Evolutionary conservation across 1,140 invertebrate genomes (phyloP), one percentile per base, ranked within the genome.

Genomic region (Dinoponera quadriceps): DNA sequence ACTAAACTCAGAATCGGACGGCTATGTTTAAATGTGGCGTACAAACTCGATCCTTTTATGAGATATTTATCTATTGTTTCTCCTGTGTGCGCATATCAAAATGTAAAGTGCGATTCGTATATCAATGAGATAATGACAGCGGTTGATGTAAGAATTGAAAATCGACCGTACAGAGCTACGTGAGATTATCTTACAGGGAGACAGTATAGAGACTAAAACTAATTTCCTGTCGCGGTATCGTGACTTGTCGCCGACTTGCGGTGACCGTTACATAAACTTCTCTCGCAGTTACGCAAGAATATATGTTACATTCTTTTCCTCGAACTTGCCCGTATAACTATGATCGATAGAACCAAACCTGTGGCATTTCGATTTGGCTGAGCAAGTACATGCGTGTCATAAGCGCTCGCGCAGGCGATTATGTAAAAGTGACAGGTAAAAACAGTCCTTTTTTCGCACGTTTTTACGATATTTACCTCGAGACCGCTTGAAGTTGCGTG

Each of bases 261-360:
- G 65, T 25, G 75, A 71, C 65, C 54, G 75, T 80, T 80, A 71
- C 55, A n/a, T 57, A 80, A 80, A 80, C 75, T 71, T 78, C 20
- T 51, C 63, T 60, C n/a, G 4, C 2, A 82, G 55, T 83, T 85
- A 83, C 49, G 22, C 65, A 83, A 85, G 57, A 65, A 57, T 54
- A 33, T 44, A 33, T 14, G 20, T 66, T 77, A 16, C 25, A 71
- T 44, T 66, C 38, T 83, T 83, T 72, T 78, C 66, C 22, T 55
- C 1, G 60, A 54, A 7, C 44, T 49, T 16, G 7, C 3, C n/a
- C 55, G 25, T 55, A 71, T 38, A 74, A 33, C 51, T 55, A 44
- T 65, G 81, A 83, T 77, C 57, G 33, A 71, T 71, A 57, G 29
- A 25, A 33, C 29, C 25, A 51, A 65, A 74, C 57, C 54, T 33